Evolutionary conservation across 1,140 invertebrate genomes (phyloP).

Genomic region (Lerema accius): DNA sequence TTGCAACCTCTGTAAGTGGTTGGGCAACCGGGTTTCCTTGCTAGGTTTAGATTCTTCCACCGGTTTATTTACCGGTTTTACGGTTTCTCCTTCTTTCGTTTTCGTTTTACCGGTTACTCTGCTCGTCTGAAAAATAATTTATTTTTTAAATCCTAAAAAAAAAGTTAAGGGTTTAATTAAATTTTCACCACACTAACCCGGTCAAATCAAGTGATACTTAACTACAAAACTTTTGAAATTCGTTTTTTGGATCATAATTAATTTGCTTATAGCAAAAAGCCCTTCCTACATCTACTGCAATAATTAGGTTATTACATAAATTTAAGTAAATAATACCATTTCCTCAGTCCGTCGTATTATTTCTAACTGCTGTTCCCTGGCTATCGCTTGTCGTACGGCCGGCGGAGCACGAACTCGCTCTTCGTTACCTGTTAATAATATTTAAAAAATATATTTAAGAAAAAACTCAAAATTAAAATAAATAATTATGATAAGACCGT

Average conservation of each 20-base stretch:
- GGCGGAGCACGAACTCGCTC: constrained; percentile 54
- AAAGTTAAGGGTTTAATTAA: no score
- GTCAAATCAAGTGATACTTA: no score
- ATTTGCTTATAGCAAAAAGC: no score
- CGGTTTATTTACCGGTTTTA: constrained; percentile 10
- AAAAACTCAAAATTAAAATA: no score
- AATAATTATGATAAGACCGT: no score
- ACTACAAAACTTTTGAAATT: no score
- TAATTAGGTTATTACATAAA: no score
- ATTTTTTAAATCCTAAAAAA: no score
- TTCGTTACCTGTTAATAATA: constrained; percentile 50
- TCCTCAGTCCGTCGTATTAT: constrained; percentile 62
- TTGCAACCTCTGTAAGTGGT: constrained; percentile 86
- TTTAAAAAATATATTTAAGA: constrained; percentile 11
- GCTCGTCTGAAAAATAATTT: constrained; percentile 35
- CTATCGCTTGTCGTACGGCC: constrained; percentile 58
- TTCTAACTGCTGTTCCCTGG: constrained; percentile 62
- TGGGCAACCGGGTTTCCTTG: constrained; percentile 74
- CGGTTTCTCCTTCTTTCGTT: constrained; percentile 5
- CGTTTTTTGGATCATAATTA: no score
- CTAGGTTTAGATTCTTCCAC: constrained; percentile 6
- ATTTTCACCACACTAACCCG: no score
- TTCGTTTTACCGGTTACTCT: constrained; percentile 29
- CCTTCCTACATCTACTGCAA: no score
- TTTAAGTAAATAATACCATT: constrained; percentile 51